Conservation (phyloP, 30 jellyfish, hydroid and myxozoan genomes). For the Hydra vulgaris region DNA sequence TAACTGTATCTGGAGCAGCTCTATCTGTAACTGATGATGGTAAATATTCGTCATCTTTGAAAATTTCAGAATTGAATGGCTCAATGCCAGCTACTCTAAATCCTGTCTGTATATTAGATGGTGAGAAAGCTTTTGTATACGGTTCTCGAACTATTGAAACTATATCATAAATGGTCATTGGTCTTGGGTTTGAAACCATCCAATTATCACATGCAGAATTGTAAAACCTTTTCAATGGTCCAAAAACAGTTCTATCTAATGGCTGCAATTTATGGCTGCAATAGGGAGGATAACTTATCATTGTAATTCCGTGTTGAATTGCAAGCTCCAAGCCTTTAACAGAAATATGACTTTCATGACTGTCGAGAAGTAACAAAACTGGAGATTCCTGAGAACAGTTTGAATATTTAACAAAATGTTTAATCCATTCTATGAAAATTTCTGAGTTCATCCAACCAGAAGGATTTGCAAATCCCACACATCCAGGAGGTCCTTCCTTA, state of each 20-base stretch:
- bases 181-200: slow-evolving; percentile 19
- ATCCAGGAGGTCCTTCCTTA: background rate
- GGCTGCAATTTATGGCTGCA: slow-evolving; percentile 38
- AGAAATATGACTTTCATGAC: slow-evolving; percentile 14
- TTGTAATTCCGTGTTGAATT: slow-evolving; percentile 15
- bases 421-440: background rate
- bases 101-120: slow-evolving; percentile 7
- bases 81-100: slow-evolving; percentile 1
- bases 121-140: slow-evolving; percentile 23
- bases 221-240: slow-evolving; percentile 19
- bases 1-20: background rate
- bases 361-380: slow-evolving; percentile 32
- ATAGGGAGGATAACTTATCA: slow-evolving; percentile 38
- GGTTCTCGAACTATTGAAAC: slow-evolving; percentile 32
- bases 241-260: slow-evolving; percentile 20
- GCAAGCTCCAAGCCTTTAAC: slow-evolving; percentile 26
- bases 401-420: slow-evolving; percentile 24
- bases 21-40: background rate
- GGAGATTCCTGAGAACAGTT: slow-evolving; percentile 8
- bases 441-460: slow-evolving; percentile 37
- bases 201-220: slow-evolving; percentile 21
- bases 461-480: background rate
- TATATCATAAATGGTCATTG: slow-evolving; percentile 1
- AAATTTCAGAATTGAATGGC: background rate
- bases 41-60: background rate